These are phyloP conservation scores for Pedionomus torquatus DNA, from an alignment of 2,113 vertebrate genomes.

Conservation along the genomic window DNA sequence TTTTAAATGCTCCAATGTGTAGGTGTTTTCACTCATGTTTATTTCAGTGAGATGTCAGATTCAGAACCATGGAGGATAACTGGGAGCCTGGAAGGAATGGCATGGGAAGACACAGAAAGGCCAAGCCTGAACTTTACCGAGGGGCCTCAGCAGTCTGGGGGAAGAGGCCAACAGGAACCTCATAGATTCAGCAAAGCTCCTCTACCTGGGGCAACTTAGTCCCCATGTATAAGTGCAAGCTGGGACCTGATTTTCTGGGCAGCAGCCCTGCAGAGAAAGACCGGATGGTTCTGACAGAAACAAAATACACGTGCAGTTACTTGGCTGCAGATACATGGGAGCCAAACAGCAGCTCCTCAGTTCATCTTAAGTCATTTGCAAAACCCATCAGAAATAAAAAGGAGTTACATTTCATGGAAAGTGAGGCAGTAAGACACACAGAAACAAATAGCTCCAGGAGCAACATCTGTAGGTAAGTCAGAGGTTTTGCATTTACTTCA, in stretches of 20 bases:
- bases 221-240: neutral
- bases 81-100: neutral
- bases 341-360: neutral
- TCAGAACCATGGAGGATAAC: neutral
- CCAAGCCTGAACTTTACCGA: neutral
- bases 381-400: neutral
- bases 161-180: neutral
- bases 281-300: neutral
- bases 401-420: neutral
- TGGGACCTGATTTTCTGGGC: neutral
- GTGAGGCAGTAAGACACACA: neutral
- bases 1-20: neutral
- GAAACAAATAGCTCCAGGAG: neutral
- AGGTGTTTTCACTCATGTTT: neutral
- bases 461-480: neutral
- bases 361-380: neutral
- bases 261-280: neutral
- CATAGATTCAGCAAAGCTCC: neutral
- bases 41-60: neutral
- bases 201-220: neutral
- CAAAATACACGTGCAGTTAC: neutral
- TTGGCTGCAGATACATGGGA: neutral
- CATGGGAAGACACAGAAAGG: neutral
- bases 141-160: neutral
- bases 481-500: neutral